Evolutionary conservation across 2,888 invertebrate genomes (phyloP).

Genomic region (Julus scanicus): DNA sequence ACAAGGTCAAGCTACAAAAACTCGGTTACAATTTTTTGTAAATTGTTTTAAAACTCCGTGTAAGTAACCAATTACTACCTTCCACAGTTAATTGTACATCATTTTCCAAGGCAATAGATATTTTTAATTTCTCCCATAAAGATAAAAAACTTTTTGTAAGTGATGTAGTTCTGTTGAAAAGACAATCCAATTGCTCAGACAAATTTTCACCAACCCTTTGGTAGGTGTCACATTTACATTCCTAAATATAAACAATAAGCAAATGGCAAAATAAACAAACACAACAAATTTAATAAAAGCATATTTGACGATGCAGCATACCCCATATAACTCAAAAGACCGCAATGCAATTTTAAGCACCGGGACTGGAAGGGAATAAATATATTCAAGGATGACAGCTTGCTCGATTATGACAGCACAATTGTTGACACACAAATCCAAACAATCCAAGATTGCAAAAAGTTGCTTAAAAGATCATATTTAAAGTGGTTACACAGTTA

Average conservation of each 20-base stretch:
- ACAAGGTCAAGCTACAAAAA: not conserved
- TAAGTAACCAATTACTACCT: not conserved
- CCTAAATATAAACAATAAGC: not conserved
- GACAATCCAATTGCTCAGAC: not conserved
- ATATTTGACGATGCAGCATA: not conserved
- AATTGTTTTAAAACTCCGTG: not conserved
- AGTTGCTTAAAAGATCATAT: not conserved
- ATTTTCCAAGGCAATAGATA: not conserved
- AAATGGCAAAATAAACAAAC: not conserved
- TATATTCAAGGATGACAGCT: not conserved
- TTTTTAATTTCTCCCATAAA: slow-evolving; percentile 1
- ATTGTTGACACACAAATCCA: not conserved
- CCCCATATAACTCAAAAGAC: not conserved
- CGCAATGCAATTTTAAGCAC: not conserved
- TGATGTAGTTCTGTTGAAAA: not conserved
- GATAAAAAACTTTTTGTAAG: not conserved
- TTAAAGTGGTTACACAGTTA: no score
- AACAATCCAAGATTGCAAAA: not conserved
- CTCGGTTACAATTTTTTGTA: not conserved
- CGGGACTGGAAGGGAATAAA: not conserved
- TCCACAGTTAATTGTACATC: not conserved
- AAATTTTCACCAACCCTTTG: not conserved
- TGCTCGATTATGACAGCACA: not conserved
- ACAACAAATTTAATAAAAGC: not conserved
- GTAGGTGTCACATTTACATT: not conserved